These are phyloP conservation scores for Campoplex nolae DNA, from an alignment of 2,888 invertebrate genomes.

Conservation along the genomic window DNA sequence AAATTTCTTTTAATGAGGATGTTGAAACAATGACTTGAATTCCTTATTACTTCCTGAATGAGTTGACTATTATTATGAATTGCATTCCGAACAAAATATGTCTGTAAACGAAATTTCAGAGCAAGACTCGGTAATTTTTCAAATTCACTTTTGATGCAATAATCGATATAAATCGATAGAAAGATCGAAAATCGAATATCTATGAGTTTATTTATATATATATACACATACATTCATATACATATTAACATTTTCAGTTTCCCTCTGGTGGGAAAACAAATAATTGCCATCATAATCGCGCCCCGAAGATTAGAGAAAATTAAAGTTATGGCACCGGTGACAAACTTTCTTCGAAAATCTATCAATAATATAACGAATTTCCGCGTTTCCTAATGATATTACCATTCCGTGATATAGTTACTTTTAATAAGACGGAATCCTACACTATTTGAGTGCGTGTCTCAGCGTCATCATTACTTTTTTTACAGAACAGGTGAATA, in stretches of 20 bases:
- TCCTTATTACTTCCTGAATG: neutral
- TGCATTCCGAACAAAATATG: neutral
- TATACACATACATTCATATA: no score
- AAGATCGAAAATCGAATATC: neutral
- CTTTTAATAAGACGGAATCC: neutral
- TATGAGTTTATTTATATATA: no score
- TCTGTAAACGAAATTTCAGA: neutral
- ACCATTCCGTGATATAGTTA: neutral
- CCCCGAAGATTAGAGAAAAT: neutral
- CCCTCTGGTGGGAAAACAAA: no score
- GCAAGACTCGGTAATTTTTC: neutral
- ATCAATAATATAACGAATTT: conserved; percentile 45
- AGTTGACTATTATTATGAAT: neutral
- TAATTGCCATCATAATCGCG: neutral
- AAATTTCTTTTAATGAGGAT: no score
- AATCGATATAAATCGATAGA: neutral
- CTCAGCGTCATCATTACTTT: neutral
- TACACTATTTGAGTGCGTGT: neutral
- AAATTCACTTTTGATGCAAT: neutral
- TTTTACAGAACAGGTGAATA: neutral
- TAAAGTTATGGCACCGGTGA: conserved; percentile 56
- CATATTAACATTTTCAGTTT: no score
- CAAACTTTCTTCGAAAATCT: conserved; percentile 20
- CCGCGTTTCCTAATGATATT: neutral
- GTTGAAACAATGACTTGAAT: neutral